These are phyloP conservation scores for Zhuqinia jingwanae DNA, from an alignment of 2,888 invertebrate genomes.

Conservation along the genomic window DNA sequence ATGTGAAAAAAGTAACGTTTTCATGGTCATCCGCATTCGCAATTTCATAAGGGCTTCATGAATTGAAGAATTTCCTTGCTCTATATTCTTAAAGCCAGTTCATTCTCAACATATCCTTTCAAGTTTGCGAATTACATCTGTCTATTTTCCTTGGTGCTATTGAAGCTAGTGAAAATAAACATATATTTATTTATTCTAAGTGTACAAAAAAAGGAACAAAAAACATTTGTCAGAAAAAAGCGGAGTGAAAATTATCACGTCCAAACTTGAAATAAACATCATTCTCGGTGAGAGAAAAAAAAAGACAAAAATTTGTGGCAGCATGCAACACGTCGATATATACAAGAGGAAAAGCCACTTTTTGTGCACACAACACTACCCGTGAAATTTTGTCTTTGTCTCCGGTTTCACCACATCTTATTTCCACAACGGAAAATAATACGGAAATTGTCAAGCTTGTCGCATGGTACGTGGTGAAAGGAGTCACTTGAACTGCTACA, in stretches of 20 bases:
- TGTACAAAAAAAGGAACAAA: no score
- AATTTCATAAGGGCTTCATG: neutral
- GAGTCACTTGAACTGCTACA: no score
- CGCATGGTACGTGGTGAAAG: no score
- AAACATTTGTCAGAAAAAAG: neutral
- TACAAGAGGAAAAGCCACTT: neutral
- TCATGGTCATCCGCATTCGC: neutral
- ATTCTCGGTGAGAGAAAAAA: no score
- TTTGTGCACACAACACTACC: neutral
- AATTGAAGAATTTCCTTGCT: constrained; percentile 3
- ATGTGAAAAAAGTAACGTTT: neutral
- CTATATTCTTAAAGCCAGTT: no score
- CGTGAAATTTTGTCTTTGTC: neutral
- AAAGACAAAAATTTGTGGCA: no score
- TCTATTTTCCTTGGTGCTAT: constrained; percentile 35
- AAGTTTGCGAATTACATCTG: neutral
- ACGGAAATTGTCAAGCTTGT: neutral
- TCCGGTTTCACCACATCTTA: neutral
- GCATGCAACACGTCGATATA: neutral
- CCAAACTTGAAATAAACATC: no score
- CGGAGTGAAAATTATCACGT: no score
- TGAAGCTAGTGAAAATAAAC: constrained; percentile 40
- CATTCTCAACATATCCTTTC: no score
- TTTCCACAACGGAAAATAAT: neutral
- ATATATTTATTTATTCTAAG: constrained; percentile 4